A percentile compares a stretch with the other conserved stretches of the same genome.
These are phyloP conservation scores for Eupithecia tripunctaria DNA, from an alignment of 2,888 invertebrate species.

Conservation along the genomic window DNA sequence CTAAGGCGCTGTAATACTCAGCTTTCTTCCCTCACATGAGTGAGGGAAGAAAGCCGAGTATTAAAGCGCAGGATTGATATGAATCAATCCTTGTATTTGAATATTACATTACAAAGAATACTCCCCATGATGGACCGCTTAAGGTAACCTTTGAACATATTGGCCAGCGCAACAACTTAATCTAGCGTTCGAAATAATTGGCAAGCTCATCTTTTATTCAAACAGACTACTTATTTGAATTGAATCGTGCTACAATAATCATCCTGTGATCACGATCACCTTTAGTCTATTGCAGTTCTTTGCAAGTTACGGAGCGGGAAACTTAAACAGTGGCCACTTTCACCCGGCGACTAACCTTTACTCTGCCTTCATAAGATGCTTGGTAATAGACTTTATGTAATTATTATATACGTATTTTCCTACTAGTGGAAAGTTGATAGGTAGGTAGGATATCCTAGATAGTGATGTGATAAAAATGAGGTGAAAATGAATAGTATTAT, in stretches of 20 bases:
- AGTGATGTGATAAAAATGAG: too few species aligned
- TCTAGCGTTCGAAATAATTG: slow-evolving; percentile 11
- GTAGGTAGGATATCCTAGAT: too few species aligned
- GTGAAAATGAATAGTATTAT: too few species aligned
- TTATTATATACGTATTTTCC: not conserved
- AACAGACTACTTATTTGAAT: slow-evolving; percentile 30
- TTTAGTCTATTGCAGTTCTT: slow-evolving; percentile 50
- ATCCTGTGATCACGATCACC: slow-evolving; percentile 32
- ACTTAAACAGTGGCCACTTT: slow-evolving; percentile 71
- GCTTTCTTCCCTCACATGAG: not conserved
- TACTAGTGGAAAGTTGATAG: not conserved
- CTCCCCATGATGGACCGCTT: not conserved
- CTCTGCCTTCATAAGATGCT: slow-evolving; percentile 20
- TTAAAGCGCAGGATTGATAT: too few species aligned
- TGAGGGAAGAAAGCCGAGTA: too few species aligned
- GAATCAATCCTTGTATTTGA: not conserved
- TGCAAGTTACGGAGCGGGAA: slow-evolving; percentile 65
- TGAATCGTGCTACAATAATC: slow-evolving; percentile 45
- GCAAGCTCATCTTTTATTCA: slow-evolving; percentile 27
- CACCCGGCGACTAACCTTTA: slow-evolving; percentile 53
- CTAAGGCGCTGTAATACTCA: not conserved
- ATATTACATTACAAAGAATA: not conserved
- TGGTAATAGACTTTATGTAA: slow-evolving; percentile 10
- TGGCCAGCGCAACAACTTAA: slow-evolving; percentile 9
- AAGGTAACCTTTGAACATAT: not conserved